These are phyloP conservation scores for Smutsia gigantea DNA, from an alignment of 2,797 vertebrate genomes.

Conservation along the genomic window DNA sequence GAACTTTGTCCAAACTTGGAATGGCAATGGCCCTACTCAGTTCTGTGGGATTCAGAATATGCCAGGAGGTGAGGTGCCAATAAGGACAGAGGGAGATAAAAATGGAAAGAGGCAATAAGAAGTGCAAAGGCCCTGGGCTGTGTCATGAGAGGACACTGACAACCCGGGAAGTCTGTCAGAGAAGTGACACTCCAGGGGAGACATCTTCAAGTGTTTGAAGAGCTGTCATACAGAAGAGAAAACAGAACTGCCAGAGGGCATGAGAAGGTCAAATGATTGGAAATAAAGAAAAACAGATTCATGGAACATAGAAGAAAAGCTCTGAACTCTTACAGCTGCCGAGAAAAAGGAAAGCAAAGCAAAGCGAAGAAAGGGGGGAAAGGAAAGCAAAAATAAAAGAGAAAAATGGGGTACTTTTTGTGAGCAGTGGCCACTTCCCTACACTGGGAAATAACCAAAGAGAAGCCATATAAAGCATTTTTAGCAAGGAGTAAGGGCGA, in stretches of 20 bases:
- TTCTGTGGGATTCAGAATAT: background rate
- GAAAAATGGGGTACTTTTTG: background rate
- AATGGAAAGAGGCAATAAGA: background rate
- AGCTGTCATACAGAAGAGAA: background rate
- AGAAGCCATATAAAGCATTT: background rate
- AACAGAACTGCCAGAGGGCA: background rate
- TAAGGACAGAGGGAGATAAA: background rate
- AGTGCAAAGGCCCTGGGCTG: background rate
- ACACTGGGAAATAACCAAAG: background rate
- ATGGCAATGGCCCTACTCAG: background rate
- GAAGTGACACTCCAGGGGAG: background rate
- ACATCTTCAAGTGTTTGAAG: background rate
- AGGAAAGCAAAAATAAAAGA: background rate
- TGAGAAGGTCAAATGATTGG: background rate
- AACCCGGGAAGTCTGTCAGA: background rate
- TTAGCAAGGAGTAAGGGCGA: background rate
- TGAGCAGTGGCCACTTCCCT: background rate
- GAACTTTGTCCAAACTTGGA: background rate
- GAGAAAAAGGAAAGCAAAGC: background rate
- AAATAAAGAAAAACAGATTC: conserved; percentile 12
- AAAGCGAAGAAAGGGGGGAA: background rate
- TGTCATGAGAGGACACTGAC: background rate
- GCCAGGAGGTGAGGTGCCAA: background rate
- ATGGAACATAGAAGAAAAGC: background rate
- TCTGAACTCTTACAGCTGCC: background rate